Base-by-base conservation (phyloP, 2,113 vertebrate genomes). In the Sinocyclocheilus rhinocerous region DNA sequence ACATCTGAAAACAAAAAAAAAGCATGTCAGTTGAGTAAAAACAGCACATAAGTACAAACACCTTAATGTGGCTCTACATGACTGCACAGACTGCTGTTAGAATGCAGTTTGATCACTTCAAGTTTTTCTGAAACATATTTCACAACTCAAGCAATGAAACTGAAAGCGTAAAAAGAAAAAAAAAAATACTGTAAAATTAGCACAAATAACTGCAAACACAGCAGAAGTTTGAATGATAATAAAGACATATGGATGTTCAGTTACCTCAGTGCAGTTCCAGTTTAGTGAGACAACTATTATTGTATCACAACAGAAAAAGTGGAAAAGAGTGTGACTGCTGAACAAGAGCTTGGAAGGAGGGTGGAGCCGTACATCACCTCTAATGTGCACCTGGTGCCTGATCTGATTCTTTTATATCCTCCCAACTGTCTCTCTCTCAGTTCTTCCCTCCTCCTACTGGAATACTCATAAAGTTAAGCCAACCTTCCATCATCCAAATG, bases 1-100 rank as follows among this genome's bases (percentile, higher is more conserved):
- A 69, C 91, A 92, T 92, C 70, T 52, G 13, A 52, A 52, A 52
- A 52, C 50, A 4, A 52, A 52, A 75, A 52, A 75, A 69, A 12
- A 11, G 10, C 11, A 48, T 45, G 29, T 22, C 7, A 2, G 3
- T 6, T 65, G 15, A 48, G 45, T 12, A 48, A 48, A 48, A 48
- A 48, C 10, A 48, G 10, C 45, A 48, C 11, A 12, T 12, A 0
- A 69, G 22, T 61, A 75, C 55, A 81, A 59, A 84, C 55, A 10
- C 13, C 11, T 24, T 33, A 45, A 16, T n/a, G 10, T 42, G 77
- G 4, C 29, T 24, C 18, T 65, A 15, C 24, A 15, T 69, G 67
- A 20, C 55, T 24, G 20, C 16, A 70, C 11, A 80, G 10, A 36
- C 67, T 67, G 79, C n/a, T 48, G 45, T 48, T 48, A 48, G 45